phyloP scores from a whole-genome alignment of 2,797 vertebrate genomes.

The Manis pentadactyla region DNA sequence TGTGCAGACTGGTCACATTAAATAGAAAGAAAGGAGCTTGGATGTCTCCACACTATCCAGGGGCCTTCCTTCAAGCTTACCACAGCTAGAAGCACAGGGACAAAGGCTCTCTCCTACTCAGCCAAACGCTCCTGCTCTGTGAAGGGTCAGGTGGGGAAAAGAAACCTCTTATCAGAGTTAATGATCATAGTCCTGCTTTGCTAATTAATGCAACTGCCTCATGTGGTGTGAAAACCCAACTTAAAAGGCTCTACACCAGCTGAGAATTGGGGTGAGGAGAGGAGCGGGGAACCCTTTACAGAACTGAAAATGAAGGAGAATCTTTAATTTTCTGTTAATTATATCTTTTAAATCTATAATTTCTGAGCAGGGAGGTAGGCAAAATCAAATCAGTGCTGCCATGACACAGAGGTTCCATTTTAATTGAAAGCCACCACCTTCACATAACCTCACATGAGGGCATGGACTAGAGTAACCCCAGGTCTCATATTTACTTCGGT shows the following conservation, averaged over 20 bases:
- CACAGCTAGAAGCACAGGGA: constrained; percentile 61
- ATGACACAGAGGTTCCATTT: constrained; percentile 19
- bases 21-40: background rate
- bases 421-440: constrained; percentile 49
- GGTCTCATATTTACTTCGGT: background rate
- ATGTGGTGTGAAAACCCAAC: constrained; percentile 68
- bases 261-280: constrained; percentile 2
- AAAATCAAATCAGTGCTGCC: constrained; percentile 43
- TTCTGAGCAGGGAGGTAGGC: constrained; percentile 54
- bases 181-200: constrained; percentile 62
- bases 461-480: background rate
- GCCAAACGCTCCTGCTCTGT: constrained; percentile 23
- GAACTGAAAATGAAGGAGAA: constrained; percentile 78
- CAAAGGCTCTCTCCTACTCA: constrained; percentile 29
- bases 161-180: constrained; percentile 67
- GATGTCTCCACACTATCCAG: background rate
- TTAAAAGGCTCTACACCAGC: constrained; percentile 73
- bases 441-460: background rate
- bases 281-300: constrained; percentile 60
- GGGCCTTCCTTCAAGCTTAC: constrained; percentile 12
- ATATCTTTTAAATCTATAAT: constrained; percentile 66
- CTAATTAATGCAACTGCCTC: constrained; percentile 80
- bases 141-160: constrained; percentile 48
- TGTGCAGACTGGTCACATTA: background rate
- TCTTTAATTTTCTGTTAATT: constrained; percentile 79